Percentiles rank a stretch among this genome's conserved stretches.
Evolutionary conservation across 2,888 invertebrate genomes (phyloP).

Genomic region (Chloroclysta siterata): DNA sequence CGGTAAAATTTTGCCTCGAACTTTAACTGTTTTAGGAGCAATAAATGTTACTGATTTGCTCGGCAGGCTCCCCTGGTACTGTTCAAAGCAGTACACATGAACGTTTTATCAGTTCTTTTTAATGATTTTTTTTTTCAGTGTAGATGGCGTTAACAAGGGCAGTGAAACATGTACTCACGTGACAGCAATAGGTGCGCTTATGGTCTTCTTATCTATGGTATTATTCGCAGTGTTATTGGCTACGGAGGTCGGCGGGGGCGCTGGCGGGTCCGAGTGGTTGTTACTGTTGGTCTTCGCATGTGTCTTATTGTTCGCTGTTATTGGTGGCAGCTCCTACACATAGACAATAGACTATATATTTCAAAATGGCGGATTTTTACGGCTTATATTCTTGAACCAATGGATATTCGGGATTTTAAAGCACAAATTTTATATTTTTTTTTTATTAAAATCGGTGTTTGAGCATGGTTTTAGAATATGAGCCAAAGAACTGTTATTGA

Average conservation of each 20-base stretch:
- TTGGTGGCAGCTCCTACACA: conserved; percentile 77
- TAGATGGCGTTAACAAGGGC: too few species aligned
- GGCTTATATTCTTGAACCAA: neutral
- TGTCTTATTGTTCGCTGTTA: conserved; percentile 70
- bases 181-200: conserved; percentile 81
- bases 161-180: conserved; percentile 63
- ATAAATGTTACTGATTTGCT: too few species aligned
- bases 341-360: conserved; percentile 19
- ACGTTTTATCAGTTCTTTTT: too few species aligned
- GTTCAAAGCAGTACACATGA: too few species aligned
- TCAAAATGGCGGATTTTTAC: conserved; percentile 8
- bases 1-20: too few species aligned
- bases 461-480: neutral
- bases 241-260: conserved; percentile 45
- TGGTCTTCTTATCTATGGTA: conserved; percentile 79
- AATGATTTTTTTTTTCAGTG: too few species aligned
- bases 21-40: too few species aligned
- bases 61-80: too few species aligned
- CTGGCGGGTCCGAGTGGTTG: conserved; percentile 59
- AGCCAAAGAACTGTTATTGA: neutral
- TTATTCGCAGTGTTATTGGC: conserved; percentile 67
- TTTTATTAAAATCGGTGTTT: neutral
- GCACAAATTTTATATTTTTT: too few species aligned
- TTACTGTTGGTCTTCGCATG: conserved; percentile 49
- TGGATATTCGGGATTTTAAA: neutral